Conservation (phyloP, 2,888 invertebrate species). For the Candidula unifasciata region DNA sequence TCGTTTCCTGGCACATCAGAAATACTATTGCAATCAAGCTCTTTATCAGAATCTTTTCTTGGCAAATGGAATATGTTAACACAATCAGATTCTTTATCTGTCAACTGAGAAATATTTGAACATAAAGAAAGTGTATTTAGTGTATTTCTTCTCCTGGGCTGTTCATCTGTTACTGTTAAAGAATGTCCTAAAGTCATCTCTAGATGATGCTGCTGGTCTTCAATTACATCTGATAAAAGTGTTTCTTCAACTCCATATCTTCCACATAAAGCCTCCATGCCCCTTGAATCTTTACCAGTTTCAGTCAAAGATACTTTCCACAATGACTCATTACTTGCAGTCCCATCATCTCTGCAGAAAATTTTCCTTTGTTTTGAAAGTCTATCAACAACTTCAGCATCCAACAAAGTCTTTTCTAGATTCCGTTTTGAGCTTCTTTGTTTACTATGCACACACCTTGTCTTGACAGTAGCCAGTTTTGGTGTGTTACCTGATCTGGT, state of each 20-base stretch:
- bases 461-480: not conserved
- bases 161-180: not conserved
- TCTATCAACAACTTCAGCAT: not conserved
- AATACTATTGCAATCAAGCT: not conserved
- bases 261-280: not conserved
- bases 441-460: not conserved
- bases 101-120: not conserved
- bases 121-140: not conserved
- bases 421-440: not conserved
- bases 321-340: not conserved
- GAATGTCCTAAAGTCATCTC: too few species aligned
- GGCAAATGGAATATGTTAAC: not conserved
- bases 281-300: too few species aligned
- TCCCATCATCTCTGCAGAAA: not conserved
- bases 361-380: conserved; percentile 3
- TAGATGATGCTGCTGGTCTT: too few species aligned
- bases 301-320: too few species aligned
- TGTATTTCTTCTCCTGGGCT: not conserved
- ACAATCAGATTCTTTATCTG: not conserved
- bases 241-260: not conserved
- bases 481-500: conserved; percentile 2
- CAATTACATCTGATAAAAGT: not conserved
- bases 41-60: too few species aligned
- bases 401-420: not conserved
- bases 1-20: not conserved